Evolutionary conservation across 2,888 invertebrate genomes (phyloP), one percentile per base, ranked within the genome.

Genomic region (Ischnus inquisitorius): DNA sequence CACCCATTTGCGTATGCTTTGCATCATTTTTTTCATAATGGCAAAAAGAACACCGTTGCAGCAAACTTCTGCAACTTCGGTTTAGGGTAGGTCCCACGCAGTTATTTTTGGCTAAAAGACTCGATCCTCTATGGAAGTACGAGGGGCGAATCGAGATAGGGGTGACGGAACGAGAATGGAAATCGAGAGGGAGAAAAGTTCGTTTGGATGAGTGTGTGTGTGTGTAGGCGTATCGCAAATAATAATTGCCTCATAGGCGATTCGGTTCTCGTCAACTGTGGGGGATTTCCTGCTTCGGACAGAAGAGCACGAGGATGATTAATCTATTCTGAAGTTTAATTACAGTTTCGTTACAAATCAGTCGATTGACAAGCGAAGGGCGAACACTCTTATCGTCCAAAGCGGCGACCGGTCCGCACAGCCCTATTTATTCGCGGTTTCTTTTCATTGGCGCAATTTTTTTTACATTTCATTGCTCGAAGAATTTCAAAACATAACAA

Each of bases 281-380:
- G 22, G 60, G n/a, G 34, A 16, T 25, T 16, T 5, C 6, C 22
- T 22, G 60, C 25, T 8, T 0, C 19, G 8, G 19, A 16, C 16
- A 60, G 12, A n/a, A n/a, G n/a, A n/a, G n/a, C n/a, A n/a, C n/a
- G 57, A n/a, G n/a, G n/a, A 60, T 60, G 60, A 60, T 60, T 12
- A 25, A 60, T 60, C 60, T n/a, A 60, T 60, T 34, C 12, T 14
- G 28, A 60, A 60, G 25, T n/a, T 1, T 16, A 16, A n/a, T 34
- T n/a, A 60, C 34, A 60, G 60, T 60, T 60, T 5, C n/a, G 60
- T 25, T 60, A 34, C 60, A 3, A 60, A 60, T 60, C 60, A 34
- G 25, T 60, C 60, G 28, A 60, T 60, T 28, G 28, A 60, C n/a
- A 60, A 3, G 6, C 12, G 28, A 60, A 19, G 22, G 54, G 10